Evolutionary conservation across 2,888 invertebrate species (phyloP), one percentile per base, ranked within the genome.

Genomic region (Hedychridium roseum): DNA sequence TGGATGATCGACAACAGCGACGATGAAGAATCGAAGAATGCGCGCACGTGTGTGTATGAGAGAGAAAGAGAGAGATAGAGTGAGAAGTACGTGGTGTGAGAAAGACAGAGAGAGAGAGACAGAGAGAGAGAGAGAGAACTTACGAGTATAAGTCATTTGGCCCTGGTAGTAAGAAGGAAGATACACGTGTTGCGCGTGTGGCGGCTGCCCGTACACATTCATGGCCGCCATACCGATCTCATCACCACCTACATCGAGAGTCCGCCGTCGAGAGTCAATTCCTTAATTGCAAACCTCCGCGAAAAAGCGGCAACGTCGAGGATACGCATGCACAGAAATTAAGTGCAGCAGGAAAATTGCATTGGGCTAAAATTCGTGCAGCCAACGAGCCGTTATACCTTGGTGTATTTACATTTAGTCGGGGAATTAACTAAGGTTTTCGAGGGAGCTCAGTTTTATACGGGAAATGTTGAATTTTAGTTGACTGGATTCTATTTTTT

Each of bases 91-190:
- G n/a, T n/a, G n/a, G n/a, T n/a, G n/a, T n/a, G n/a, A n/a, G 51
- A 60, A 54, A 61, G 49, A 64, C 44, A 64, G 53, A 66, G 57
- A 50, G 34, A 40, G 44, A 56, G 42, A 54, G 38, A 53, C 35
- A 51, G 40, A 40, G 30, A 27, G 30, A 30, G 39, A 27, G 17
- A 71, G 66, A 71, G 66, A 76, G 68, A 79, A 90, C 90, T 90
- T 90, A 90, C 90, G 85, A 81, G 86, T 87, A 77, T 88, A 85
- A 81, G 87, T 85, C 82, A 86, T 86, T 82, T 88, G 87, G 81
- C 90, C 90, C 83, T 88, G 89, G 79, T 84, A 85, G 86, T 88
- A 90, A 86, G 88, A 90, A 77, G 90, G 90, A 80, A 90, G 87
- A 82, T 89, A 89, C 83, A 90, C 85, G 82, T 90, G 90, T 80